Base-by-base conservation (phyloP, 1,140 invertebrate genomes). In the Hermatobates lingyangjiaoensis region DNA sequence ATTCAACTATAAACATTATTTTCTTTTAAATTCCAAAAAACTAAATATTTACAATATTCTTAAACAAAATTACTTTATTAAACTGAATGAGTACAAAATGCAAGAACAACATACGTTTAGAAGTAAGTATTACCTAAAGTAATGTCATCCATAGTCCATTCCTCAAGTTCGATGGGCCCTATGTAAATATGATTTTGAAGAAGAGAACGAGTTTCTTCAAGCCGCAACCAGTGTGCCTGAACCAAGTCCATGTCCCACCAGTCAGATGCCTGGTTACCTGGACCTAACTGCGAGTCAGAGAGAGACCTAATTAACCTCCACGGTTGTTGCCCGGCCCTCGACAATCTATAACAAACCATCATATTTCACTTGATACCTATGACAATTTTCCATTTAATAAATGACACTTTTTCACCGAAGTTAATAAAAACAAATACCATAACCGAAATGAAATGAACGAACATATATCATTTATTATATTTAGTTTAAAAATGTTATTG, bases 161-260 rank as follows among this genome's bases (percentile, higher is more conserved):
- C 81, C 66, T 83, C 81, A 48, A 84, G 63, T 64, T 84, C 81
- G 3, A 79, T 74, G 3, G 80, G 74, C 56, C 75, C 71, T 55
- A 81, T 66, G n/a, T 38, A 14, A 5, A 34, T 34, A 59, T 80
- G 78, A 55, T 80, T 74, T 58, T 79, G 76, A 24, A 76, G 57
- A 1, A 74, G 72, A 51, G 75, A 76, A 56, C 77, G 66, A 0
- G 77, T 75, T 53, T 81, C 79, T 60, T 82, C 80, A 56, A 81
- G 63, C 60, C 66, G 70, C 27, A 83, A 63, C 80, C 80, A 83
- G 56, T 81, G 78, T n/a, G n/a, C n/a, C 61, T 81, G 79, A 27
- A 83, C 76, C 56, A 80, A 83, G 60, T 81, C 79, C 2, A 76
- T 71, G 58, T 83, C 79, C 67, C 76, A 81, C 45, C 74, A 74